A percentile compares a stretch with the other conserved stretches of the same genome.
Conservation (phyloP, 2,797 vertebrate species). For the Cercopithecus mitis region DNA sequence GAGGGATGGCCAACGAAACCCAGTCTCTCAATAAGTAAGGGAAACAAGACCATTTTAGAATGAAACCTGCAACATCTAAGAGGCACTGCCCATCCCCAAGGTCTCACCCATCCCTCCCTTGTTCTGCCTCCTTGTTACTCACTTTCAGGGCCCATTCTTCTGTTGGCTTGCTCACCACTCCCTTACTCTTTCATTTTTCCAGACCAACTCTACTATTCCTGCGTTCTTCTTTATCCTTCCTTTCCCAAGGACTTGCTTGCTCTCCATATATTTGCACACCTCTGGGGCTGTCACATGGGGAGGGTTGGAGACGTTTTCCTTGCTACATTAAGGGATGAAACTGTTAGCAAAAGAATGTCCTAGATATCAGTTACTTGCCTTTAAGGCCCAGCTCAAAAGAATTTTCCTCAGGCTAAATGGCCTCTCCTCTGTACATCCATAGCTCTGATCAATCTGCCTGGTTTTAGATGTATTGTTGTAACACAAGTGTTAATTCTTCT, state of each 20-base stretch:
- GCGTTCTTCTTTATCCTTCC: neutral
- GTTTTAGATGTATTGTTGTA: neutral
- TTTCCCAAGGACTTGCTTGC: neutral
- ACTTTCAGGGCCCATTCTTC: neutral
- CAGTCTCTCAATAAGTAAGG: neutral
- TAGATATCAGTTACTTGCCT: neutral
- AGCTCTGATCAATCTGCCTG: neutral
- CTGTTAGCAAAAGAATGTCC: neutral
- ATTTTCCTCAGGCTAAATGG: neutral
- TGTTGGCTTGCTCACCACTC: neutral
- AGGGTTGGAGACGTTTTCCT: neutral
- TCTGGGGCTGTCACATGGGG: accelerated
- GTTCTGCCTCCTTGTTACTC: neutral
- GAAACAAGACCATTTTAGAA: neutral
- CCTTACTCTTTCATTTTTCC: neutral
- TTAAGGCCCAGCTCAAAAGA: neutral
- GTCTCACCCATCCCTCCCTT: accelerated
- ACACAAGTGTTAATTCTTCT: neutral
- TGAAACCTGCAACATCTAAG: neutral
- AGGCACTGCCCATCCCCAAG: accelerated
- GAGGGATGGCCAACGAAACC: neutral
- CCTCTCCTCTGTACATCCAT: neutral
- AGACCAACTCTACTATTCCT: neutral
- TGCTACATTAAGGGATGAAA: neutral
- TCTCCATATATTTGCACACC: accelerated